phyloP scores from a whole-genome alignment of 2,113 vertebrate species.

The Casuarius casuarius region DNA sequence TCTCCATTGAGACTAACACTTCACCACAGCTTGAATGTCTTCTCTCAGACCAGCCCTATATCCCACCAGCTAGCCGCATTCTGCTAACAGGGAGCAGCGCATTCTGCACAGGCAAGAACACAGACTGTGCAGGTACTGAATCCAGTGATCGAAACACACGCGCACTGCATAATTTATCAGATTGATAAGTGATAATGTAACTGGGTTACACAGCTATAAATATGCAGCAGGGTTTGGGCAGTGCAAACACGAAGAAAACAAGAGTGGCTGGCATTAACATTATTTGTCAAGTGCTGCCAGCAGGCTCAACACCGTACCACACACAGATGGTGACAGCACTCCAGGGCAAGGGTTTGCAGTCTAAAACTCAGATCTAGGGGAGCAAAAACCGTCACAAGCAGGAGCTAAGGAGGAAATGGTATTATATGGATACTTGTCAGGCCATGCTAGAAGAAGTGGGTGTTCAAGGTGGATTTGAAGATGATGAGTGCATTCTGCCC shows the following conservation, averaged over 20 bases:
- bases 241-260: conserved; percentile 32
- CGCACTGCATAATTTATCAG: not conserved
- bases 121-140: not conserved
- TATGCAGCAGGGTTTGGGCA: conserved; percentile 56
- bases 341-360: conserved; percentile 10
- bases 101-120: not conserved
- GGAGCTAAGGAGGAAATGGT: conserved; percentile 18
- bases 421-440: conserved; percentile 47
- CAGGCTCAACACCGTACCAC: conserved; percentile 13
- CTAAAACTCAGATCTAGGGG: conserved; percentile 32
- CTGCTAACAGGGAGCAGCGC: conserved; percentile 1
- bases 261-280: conserved; percentile 42
- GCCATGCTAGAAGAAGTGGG: conserved; percentile 42
- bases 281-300: conserved; percentile 51
- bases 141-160: not conserved
- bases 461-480: conserved; percentile 49
- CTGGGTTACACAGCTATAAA: conserved; percentile 49
- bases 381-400: conserved; percentile 31
- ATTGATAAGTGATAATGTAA: conserved; percentile 26
- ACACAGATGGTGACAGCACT: conserved; percentile 37
- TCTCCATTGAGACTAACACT: not conserved
- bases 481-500: conserved; percentile 43
- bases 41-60: not conserved
- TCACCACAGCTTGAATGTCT: not conserved
- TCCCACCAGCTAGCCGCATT: not conserved